Evolutionary conservation across 2,797 vertebrate genomes (phyloP), one percentile per base, ranked within the genome.

Genomic region (Emydoidea blandingii): DNA sequence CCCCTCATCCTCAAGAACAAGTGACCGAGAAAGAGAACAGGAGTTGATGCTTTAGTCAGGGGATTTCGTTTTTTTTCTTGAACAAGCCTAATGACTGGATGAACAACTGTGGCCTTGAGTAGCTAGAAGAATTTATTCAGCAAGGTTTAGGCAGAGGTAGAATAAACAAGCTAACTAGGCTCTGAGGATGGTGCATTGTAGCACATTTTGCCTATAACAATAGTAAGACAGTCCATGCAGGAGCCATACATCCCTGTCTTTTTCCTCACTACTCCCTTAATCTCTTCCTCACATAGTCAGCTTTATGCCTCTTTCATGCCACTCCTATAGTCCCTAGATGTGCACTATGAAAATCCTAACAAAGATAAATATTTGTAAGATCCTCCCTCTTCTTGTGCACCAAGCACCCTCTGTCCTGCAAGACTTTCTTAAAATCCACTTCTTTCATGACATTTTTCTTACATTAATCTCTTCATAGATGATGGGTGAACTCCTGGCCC

Each of bases 391-490:
- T 82, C 41, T 74, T 92, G 1, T 37, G 88, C 41, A 25, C 21
- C 41, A 74, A 50, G 27, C 3, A 0, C 52, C 49, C 72, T 31
- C 15, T 85, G 12, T 90, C 41, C 16, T 86, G 92, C 59, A 56
- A 5, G 4, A 0, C 11, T 62, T 29, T 82, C 49, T 5, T 56
- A 76, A 90, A 21, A 1, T n/a, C 52, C 44, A 85, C 79, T 53
- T 53, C 79, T 90, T 81, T 93, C 12, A 47, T 54, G 23, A 94
- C 91, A 25, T 12, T 12, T 72, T 76, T 88, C 89, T 76, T 93
- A 6, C 79, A 93, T 88, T 34, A 90, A 68, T 91, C 29, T 79
- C 68, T 86, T 90, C 81, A 83, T 52, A 93, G 82, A 92, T 79
- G 34, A 29, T 34, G 57, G 47, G 74, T n/a, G 89, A 83, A 76